Conservation (phyloP, 2,888 invertebrate genomes). For the Parnassius glacialis region DNA sequence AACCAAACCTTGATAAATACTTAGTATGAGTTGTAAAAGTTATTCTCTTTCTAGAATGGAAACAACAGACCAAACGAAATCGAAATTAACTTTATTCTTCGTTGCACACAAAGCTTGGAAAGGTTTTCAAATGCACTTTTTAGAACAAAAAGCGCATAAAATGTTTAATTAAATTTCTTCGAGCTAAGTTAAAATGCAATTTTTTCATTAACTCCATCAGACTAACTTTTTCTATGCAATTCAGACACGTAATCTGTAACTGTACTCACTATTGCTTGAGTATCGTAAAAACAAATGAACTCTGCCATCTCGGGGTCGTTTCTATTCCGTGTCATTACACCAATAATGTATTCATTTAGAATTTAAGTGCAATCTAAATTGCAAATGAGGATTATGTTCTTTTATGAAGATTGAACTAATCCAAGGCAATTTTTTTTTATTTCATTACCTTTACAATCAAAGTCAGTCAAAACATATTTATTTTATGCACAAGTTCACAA, state of each 20-base stretch:
- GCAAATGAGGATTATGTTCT: constrained; percentile 9
- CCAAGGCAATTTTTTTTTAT: no score
- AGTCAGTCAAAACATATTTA: no score
- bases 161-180: constrained; percentile 8
- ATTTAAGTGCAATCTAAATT: constrained; percentile 27
- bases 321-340: constrained; percentile 35
- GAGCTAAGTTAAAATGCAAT: background rate
- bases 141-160: background rate
- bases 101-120: no score
- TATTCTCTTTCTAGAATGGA: no score
- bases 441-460: no score
- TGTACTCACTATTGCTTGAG: constrained; percentile 11
- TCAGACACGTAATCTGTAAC: background rate
- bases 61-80: no score
- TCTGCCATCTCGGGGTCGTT: constrained; percentile 20
- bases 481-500: no score
- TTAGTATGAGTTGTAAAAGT: no score
- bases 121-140: no score
- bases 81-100: no score
- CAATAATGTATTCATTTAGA: constrained; percentile 37
- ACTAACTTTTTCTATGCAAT: background rate
- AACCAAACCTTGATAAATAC: no score
- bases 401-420: background rate
- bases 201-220: background rate
- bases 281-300: constrained; percentile 39